Evolutionary conservation across 2,113 vertebrate genomes (phyloP), one percentile per base, ranked within the genome.

Genomic region (Psettodes erumei): DNA sequence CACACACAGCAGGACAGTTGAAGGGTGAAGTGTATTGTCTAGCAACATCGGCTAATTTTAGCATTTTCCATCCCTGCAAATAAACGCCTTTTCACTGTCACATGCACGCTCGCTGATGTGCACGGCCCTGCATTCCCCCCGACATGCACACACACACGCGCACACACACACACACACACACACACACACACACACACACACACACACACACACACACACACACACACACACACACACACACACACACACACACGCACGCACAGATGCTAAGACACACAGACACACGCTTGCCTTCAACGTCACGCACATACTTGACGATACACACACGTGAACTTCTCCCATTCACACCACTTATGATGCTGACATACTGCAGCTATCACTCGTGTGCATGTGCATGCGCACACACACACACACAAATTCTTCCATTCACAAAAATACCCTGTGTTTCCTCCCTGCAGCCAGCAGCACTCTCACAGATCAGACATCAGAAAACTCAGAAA

Each of bases 11-110:
- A 7, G n/a, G 27, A 62, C 81, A 61, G 42, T 75, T 71, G 79
- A 82, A 6, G 45, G 25, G 12, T 42, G 59, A 87, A 83, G 59
- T 25, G 69, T 83, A 91, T 91, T 89, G 91, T 92, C 89, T 88
- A 89, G 92, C 89, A 91, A 92, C 91, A 92, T 91, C 72, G 51
- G 86, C 89, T 91, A 91, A 92, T 89, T 91, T 91, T 91, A 91
- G 92, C 59, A 86, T 89, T 92, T 92, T 93, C 90, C 92, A 84
- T 86, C 81, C 53, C 90, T 90, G 82, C 84, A 91, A 90, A 93
- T 91, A 93, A 91, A 88, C n/a, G 63, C 65, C 77, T 86, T 85
- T 79, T 62, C 67, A 75, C 58, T 35, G 61, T 73, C 84, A 83
- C 76, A 37, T 72, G 71, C 60, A 82, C 65, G 4, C 35, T 35